These are phyloP conservation scores for Drosophila subquinaria DNA, from an alignment of 2,888 invertebrate genomes.

Conservation along the genomic window DNA sequence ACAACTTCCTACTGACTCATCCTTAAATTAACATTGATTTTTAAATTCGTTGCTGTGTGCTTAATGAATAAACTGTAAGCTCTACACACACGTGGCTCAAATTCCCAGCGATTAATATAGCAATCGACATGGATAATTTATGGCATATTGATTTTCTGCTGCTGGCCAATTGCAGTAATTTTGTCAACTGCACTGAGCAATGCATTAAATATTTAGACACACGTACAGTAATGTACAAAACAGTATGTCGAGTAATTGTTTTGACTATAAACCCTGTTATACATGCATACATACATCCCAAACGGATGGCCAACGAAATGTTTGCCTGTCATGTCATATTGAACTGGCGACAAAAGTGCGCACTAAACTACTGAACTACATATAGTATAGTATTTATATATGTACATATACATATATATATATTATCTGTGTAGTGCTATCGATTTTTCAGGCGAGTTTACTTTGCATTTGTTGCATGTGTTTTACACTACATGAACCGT, in stretches of 20 bases:
- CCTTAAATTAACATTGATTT: slow-evolving; percentile 36
- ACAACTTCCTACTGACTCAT: slow-evolving; percentile 12
- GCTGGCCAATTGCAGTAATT: slow-evolving; percentile 48
- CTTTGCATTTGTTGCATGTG: slow-evolving; percentile 41
- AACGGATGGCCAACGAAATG: slow-evolving; percentile 47
- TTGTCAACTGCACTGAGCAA: slow-evolving; percentile 57
- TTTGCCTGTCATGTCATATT: slow-evolving; percentile 54
- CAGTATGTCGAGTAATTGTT: too few species aligned
- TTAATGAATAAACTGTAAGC: background rate
- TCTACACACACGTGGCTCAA: slow-evolving; percentile 33
- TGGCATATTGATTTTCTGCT: slow-evolving; percentile 61
- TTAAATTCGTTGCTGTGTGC: slow-evolving; percentile 19
- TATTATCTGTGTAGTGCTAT: slow-evolving; percentile 54
- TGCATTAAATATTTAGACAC: slow-evolving; percentile 59
- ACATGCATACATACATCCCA: background rate
- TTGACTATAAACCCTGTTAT: too few species aligned
- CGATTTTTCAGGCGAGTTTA: slow-evolving; percentile 60
- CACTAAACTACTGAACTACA: slow-evolving; percentile 67
- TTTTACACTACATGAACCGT: background rate
- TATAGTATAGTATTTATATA: background rate
- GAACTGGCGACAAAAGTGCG: slow-evolving; percentile 53
- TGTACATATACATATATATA: background rate
- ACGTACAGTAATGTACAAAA: slow-evolving; percentile 7
- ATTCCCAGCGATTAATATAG: slow-evolving; percentile 54
- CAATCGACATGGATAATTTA: slow-evolving; percentile 52